Evolutionary conservation across 2,113 vertebrate species (phyloP).

Genomic region (Phasianus colchicus): DNA sequence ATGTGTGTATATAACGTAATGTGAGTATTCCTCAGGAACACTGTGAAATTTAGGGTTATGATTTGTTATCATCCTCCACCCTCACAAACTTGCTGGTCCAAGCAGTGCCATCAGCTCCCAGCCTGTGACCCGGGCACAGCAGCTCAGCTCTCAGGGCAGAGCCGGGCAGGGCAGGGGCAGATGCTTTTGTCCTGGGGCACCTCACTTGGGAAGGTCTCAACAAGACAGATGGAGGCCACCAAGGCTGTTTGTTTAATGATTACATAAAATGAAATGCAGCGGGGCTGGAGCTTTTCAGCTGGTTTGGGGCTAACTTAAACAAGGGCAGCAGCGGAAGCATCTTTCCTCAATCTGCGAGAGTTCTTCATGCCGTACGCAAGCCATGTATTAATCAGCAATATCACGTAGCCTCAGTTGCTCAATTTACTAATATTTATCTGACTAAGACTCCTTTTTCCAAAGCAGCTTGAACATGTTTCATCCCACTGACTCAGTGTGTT

Average conservation of each 20-base stretch:
- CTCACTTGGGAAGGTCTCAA: not conserved
- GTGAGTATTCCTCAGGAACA: not conserved
- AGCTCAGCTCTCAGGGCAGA: not conserved
- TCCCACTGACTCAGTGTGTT: conserved; percentile 49
- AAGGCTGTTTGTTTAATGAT: not conserved
- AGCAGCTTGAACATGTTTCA: conserved; percentile 27
- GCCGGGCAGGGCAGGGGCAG: not conserved
- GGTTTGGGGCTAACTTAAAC: conserved; percentile 20
- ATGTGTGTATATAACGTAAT: not conserved
- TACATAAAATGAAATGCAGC: not conserved
- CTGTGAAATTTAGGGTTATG: not conserved
- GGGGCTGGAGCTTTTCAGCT: not conserved
- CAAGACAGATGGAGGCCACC: not conserved
- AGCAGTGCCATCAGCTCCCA: not conserved
- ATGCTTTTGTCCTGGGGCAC: not conserved
- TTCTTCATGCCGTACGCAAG: not conserved
- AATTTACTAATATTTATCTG: conserved; percentile 74
- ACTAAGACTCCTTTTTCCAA: conserved; percentile 42
- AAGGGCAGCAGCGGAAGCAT: conserved; percentile 23
- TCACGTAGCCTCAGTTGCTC: conserved; percentile 6
- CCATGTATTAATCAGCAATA: conserved; percentile 54
- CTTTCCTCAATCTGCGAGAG: conserved; percentile 4
- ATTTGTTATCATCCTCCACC: not conserved
- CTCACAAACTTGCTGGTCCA: not conserved
- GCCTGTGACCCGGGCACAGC: not conserved